phyloP scores from a whole-genome alignment of 1,140 invertebrate species.

The Rhizoglyphus robini region DNA sequence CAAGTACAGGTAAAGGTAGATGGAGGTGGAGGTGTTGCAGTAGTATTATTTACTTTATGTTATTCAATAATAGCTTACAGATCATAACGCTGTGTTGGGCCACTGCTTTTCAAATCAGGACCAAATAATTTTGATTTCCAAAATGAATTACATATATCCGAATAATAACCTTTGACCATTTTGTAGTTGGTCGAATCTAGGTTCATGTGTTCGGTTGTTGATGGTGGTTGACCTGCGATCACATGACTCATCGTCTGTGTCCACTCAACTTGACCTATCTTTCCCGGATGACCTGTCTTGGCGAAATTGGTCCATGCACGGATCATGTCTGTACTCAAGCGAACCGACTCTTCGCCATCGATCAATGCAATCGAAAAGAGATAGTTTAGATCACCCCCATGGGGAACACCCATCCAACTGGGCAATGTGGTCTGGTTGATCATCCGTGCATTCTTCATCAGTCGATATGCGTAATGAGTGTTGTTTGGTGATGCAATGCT shows the following conservation, averaged over 20 bases:
- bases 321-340: conserved; percentile 24
- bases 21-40: no score
- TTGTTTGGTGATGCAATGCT: background rate
- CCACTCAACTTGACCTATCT: background rate
- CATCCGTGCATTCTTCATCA: conserved; percentile 24
- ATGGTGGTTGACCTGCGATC: background rate
- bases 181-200: background rate
- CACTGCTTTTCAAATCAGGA: no score
- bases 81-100: no score
- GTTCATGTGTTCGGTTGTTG: background rate
- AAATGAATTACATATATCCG: background rate
- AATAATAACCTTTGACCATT: background rate
- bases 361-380: conserved; percentile 51
- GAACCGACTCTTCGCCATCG: background rate
- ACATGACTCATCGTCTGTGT: background rate
- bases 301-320: conserved; percentile 25
- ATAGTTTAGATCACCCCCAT: conserved; percentile 80
- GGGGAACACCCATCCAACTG: no score
- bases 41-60: no score
- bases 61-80: no score
- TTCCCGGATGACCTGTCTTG: conserved; percentile 17
- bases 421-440: no score
- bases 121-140: background rate
- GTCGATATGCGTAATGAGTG: conserved; percentile 9
- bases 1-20: no score